A percentile compares a stretch with the other conserved stretches of the same genome.
phyloP scores from a whole-genome alignment of 2,113 vertebrate species.

The Stigmatopora nigra region DNA sequence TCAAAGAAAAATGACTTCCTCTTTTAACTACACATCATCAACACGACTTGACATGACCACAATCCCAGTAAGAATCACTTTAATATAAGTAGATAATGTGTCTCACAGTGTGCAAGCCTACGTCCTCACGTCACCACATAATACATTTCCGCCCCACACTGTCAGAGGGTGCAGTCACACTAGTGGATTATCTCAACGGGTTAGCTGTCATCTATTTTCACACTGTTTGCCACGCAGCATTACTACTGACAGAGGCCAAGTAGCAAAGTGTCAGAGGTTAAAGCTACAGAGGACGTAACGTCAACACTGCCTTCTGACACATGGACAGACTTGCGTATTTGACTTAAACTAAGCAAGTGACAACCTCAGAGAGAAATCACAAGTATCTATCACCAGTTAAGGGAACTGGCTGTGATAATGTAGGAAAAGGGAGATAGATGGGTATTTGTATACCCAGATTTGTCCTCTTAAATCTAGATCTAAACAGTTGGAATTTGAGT shows the following conservation, averaged over 20 bases:
- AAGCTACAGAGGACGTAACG: conserved; percentile 13
- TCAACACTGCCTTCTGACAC: conserved; percentile 9
- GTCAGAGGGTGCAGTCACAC: background rate
- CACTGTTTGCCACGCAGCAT: conserved; percentile 27
- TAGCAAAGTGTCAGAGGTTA: conserved; percentile 16
- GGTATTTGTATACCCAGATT: conserved; percentile 65
- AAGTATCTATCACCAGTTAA: conserved; percentile 47
- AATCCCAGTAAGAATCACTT: no score
- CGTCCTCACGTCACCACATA: background rate
- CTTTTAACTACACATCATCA: no score
- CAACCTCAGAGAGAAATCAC: background rate
- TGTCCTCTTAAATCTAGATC: conserved; percentile 52
- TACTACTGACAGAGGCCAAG: conserved; percentile 28
- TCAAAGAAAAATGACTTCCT: no score
- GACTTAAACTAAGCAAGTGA: background rate
- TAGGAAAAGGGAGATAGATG: conserved; percentile 53
- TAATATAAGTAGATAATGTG: background rate
- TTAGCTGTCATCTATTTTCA: conserved; percentile 35
- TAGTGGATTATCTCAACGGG: conserved; percentile 3
- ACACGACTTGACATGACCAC: no score
- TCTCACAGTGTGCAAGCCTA: background rate
- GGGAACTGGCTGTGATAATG: conserved; percentile 18
- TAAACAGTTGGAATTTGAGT: conserved; percentile 54
- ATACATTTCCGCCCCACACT: conserved; percentile 1
- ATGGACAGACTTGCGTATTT: background rate